Conservation (phyloP, 1,140 invertebrate genomes). For the Trachelipus rathkii region DNA sequence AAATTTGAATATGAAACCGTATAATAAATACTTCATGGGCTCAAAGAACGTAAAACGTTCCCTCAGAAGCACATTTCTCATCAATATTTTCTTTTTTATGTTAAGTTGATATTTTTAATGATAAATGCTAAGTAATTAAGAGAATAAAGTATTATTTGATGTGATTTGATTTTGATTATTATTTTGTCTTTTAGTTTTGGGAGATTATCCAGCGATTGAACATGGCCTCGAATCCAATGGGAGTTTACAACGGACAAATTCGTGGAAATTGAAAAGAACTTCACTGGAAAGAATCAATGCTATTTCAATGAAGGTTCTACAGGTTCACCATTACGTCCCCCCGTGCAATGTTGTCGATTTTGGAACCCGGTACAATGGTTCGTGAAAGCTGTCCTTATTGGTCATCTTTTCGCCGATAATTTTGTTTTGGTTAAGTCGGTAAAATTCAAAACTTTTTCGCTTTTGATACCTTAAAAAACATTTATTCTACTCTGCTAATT, state of each 20-base stretch:
- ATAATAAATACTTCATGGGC: too few relatives aligned
- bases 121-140: too few relatives aligned
- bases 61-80: too few relatives aligned
- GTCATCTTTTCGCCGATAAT: slow-evolving; percentile 60
- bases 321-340: slow-evolving; percentile 60
- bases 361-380: slow-evolving; percentile 88
- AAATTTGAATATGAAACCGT: too few relatives aligned
- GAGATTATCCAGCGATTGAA: slow-evolving; percentile 88
- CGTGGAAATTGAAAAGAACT: slow-evolving; percentile 58
- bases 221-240: slow-evolving; percentile 81
- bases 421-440: slow-evolving; percentile 58
- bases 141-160: too few relatives aligned
- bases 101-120: too few relatives aligned
- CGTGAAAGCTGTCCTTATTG: slow-evolving; percentile 58
- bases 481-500: too few relatives aligned
- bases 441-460: too few relatives aligned
- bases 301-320: slow-evolving; percentile 30
- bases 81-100: too few relatives aligned
- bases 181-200: slow-evolving; percentile 67
- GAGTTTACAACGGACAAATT: slow-evolving; percentile 73
- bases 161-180: too few relatives aligned
- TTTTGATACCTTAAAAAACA: too few relatives aligned
- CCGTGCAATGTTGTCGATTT: slow-evolving; percentile 59
- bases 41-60: too few relatives aligned
- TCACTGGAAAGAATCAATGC: slow-evolving; percentile 30